Evolutionary conservation across 1,140 invertebrate genomes (phyloP), one percentile per base, ranked within the genome.

Genomic region (Vollenhovia emeryi): DNA sequence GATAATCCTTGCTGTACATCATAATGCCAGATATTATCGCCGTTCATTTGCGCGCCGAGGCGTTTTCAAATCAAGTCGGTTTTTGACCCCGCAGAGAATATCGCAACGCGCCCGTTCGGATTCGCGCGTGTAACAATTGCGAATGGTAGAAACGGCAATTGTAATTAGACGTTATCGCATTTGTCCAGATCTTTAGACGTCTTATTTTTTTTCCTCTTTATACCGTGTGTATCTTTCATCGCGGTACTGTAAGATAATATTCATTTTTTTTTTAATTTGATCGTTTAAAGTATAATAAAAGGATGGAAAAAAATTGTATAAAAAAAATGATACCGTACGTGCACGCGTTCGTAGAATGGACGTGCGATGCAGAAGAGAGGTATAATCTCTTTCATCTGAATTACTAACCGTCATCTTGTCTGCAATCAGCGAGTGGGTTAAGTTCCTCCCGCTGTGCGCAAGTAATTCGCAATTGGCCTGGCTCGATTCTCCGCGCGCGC

Each of bases 401-500:
- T 18, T 27, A 55, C 30, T 15, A 43, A 50, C n/a, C 75, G 7
- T 50, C 45, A 82, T 45, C n/a, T 82, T 50, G 36, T 24, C 52
- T 21, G 8, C 36, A 57, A 57, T 69, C 64, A 82, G 36, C 36
- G 4, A 57, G 36, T 21, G 50, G 48, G 24, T 15, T 68, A 71
- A 80, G 36, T 82, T 57, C 18, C 40, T 55, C 64, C 40, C 13
- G n/a, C 66, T 43, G 78, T 18, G 50, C 36, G 75, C 45, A 59
- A 85, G 62, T 33, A 55, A 78, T 66, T 85, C 75, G 21, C 60
- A 85, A 80, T 78, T 80, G 76, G 76, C 84, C 68, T 40, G 60
- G 60, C 45, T 66, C 24, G 64, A 79, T 85, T 79, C 50, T 13
- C n/a, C 48, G 59, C 36, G 62, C 48, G 59, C 36, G 62, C 59